Percentiles rank a stretch among this genome's conserved stretches.
Evolutionary conservation across 2,113 vertebrate species (phyloP).

Genomic region (Heterochromis multidens): DNA sequence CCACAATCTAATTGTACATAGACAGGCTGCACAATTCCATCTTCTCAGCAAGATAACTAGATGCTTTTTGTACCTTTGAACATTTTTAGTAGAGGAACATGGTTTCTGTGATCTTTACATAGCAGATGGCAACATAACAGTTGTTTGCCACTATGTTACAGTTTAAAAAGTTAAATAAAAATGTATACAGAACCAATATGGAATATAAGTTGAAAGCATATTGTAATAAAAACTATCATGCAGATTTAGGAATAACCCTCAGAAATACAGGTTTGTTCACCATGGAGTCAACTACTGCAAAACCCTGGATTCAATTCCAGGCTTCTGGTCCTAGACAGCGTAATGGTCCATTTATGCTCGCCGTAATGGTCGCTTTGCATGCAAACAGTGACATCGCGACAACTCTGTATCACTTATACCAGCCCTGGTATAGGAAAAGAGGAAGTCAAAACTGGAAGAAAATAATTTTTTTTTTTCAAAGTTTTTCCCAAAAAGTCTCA

Average conservation of each 20-base stretch:
- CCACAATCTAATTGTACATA: neutral
- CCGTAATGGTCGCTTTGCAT: neutral
- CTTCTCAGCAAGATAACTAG: neutral
- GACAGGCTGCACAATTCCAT: neutral
- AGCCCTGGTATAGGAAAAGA: neutral
- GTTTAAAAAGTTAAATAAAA: neutral
- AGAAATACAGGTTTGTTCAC: neutral
- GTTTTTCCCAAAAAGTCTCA: neutral
- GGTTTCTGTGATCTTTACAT: neutral
- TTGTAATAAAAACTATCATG: neutral
- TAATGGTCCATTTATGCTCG: neutral
- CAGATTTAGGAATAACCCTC: neutral
- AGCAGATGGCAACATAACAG: neutral
- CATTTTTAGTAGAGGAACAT: neutral
- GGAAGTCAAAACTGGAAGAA: neutral
- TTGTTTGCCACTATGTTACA: neutral
- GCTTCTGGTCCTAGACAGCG: neutral
- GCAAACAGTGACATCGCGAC: neutral
- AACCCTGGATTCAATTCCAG: neutral
- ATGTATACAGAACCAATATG: neutral
- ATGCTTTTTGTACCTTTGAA: neutral
- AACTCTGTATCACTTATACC: neutral
- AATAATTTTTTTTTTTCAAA: neutral
- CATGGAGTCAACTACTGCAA: neutral
- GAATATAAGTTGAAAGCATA: neutral